Evolutionary conservation across 2,888 invertebrate genomes (phyloP), one percentile per base, ranked within the genome.

Genomic region (Dinocampus coccinellae): DNA sequence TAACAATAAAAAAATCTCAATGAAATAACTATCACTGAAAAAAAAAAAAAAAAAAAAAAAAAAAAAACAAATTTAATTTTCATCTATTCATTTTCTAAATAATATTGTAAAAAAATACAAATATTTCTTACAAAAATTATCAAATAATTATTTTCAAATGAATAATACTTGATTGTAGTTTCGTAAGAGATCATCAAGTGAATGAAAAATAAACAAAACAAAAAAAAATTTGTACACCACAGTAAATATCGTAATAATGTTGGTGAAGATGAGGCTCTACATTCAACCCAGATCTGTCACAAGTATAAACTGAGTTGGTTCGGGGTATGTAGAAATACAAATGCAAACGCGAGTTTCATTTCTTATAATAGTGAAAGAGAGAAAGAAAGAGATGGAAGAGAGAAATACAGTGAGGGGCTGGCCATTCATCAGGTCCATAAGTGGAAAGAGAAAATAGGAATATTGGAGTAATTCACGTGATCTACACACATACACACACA

Each of bases 231-330:
- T 58, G 33, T 39, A 24, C 29, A 16, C 36, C 26, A 58, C 33
- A 22, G 42, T 47, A 24, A 58, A 70, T 70, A 60, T 66, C 33
- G 70, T 60, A 70, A 70, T 53, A 39, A 57, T 16, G 42, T 26
- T 68, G 39, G 39, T 39, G 47, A 34, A 26, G 39, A 33, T 26
- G 58, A 68, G 22, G n/a, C 16, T 64, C 64, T 73, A 70, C 62
- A 58, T 66, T 80, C 81, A 84, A 84, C 84, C 84, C 79, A 84
- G 84, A 84, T 84, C 83, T 83, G 84, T 84, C 84, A 81, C 76
- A 69, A 26, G 63, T 73, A 65, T 70, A 65, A 69, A 72, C n/a
- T n/a, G 73, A 74, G 74, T 73, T 73, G 76, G 29, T 76, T 34
- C 79, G 76, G 79, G 78, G 39, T 39, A 39, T n/a, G n/a, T 39